These are phyloP conservation scores for Psylliodes chrysocephalus DNA, from an alignment of 2,888 invertebrate species.

Conservation along the genomic window DNA sequence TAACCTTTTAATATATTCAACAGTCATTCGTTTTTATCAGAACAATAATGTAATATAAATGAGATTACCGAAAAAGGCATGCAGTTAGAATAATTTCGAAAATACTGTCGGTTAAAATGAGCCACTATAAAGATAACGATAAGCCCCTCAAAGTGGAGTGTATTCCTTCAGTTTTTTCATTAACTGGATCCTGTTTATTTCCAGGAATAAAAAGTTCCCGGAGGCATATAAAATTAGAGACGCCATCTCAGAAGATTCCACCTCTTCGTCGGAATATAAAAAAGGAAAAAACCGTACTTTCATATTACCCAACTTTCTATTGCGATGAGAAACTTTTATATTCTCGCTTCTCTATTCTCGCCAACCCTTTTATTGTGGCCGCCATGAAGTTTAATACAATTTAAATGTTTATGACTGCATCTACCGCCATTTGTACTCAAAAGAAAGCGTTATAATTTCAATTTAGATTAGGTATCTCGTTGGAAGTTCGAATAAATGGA, in stretches of 20 bases:
- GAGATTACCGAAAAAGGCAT: slow-evolving; percentile 10
- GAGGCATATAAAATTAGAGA: slow-evolving; percentile 23
- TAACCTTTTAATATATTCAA: not conserved
- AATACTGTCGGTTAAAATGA: slow-evolving; percentile 18
- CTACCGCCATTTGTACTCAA: slow-evolving; percentile 3
- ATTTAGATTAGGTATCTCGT: not conserved
- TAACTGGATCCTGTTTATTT: slow-evolving; percentile 21
- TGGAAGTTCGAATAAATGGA: not conserved
- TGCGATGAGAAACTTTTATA: slow-evolving; percentile 12
- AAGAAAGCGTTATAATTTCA: not conserved
- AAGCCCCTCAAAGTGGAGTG: not conserved
- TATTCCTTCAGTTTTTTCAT: slow-evolving; percentile 24
- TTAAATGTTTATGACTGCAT: slow-evolving; percentile 16
- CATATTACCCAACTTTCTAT: slow-evolving; percentile 10
- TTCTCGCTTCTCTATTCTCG: slow-evolving; percentile 1
- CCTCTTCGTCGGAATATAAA: slow-evolving; percentile 3
- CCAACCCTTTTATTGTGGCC: slow-evolving; percentile 14
- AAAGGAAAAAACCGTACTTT: not conserved
- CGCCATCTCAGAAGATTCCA: not conserved
- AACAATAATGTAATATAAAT: not conserved
- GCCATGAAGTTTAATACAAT: slow-evolving; percentile 16
- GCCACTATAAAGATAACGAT: not conserved
- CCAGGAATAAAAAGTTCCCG: slow-evolving; percentile 13
- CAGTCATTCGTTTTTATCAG: not conserved
- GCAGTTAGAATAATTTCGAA: slow-evolving; percentile 11